A percentile compares a stretch with the other conserved stretches of the same genome.
phyloP scores from a whole-genome alignment of 2,113 vertebrate species.

The Probosciger aterrimus region DNA sequence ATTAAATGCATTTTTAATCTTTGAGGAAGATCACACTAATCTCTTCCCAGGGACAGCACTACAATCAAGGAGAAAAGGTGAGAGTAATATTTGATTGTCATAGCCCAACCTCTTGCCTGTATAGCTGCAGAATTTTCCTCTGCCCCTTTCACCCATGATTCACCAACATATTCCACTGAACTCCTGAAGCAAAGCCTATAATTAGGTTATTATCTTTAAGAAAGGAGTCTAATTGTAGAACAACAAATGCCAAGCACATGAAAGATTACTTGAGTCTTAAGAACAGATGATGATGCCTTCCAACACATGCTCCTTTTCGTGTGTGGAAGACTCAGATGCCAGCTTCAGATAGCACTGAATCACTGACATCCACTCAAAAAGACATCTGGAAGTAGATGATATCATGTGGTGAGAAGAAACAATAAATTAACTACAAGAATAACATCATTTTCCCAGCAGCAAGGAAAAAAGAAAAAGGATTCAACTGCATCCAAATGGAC shows the following conservation, averaged over 20 bases:
- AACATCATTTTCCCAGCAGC: slow-evolving; percentile 24
- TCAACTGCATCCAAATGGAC: neutral
- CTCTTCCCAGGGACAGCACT: neutral
- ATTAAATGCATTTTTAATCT: neutral
- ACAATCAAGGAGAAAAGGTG: neutral
- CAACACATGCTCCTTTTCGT: neutral
- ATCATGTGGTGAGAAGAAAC: slow-evolving; percentile 39
- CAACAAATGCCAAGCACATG: neutral
- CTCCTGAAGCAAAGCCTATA: slow-evolving; percentile 21
- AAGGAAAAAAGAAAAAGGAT: neutral
- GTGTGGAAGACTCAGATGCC: slow-evolving; percentile 37
- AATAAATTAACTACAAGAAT: slow-evolving; percentile 49
- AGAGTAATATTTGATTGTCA: neutral
- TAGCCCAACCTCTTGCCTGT: neutral
- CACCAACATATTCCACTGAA: neutral
- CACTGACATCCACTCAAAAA: slow-evolving; percentile 46
- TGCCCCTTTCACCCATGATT: slow-evolving; percentile 13
- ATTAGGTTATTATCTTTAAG: slow-evolving; percentile 28
- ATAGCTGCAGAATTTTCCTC: neutral
- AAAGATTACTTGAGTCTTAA: neutral
- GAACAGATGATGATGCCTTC: slow-evolving; percentile 7
- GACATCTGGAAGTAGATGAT: slow-evolving; percentile 60
- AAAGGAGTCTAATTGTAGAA: slow-evolving; percentile 1
- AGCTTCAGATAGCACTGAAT: slow-evolving; percentile 42
- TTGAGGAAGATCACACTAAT: neutral